phyloP scores from a whole-genome alignment of 2,797 vertebrate genomes.

The Oreortyx pictus region DNA sequence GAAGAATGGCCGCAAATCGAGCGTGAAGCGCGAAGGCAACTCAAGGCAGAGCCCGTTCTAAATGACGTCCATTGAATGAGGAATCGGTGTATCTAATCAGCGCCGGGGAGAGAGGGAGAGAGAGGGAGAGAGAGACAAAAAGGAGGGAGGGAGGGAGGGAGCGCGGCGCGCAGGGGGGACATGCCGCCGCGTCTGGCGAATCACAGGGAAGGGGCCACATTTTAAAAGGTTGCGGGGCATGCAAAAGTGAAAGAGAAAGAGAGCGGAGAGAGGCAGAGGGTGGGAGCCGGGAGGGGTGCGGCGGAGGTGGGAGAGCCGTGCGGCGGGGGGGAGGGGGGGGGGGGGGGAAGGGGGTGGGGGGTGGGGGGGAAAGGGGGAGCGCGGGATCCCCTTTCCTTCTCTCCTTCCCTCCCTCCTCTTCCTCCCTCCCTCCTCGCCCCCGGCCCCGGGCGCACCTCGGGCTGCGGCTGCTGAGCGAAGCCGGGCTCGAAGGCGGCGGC shows the following conservation, averaged over 20 bases:
- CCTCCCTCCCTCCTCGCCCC: background rate
- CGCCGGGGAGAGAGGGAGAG: slow-evolving; percentile 86
- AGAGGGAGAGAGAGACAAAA: slow-evolving; percentile 84
- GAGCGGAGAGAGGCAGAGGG: slow-evolving; percentile 78
- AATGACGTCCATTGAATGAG: slow-evolving; percentile 99
- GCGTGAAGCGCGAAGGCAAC: slow-evolving; percentile 97
- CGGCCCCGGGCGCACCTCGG: slow-evolving; percentile 71
- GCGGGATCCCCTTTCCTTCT: slow-evolving; percentile 73
- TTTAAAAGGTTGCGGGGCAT: slow-evolving; percentile 97
- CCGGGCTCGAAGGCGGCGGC: slow-evolving; percentile 32
- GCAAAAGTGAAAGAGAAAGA: slow-evolving; percentile 95
- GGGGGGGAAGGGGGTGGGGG: slow-evolving; percentile 9
- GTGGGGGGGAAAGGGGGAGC: slow-evolving; percentile 32
- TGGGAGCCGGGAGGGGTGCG: slow-evolving; percentile 31
- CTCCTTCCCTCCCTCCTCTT: slow-evolving; percentile 42
- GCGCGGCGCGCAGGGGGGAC: slow-evolving; percentile 77
- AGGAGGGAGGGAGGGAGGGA: slow-evolving; percentile 82
- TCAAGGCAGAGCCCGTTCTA: slow-evolving; percentile 97
- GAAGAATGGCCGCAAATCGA: slow-evolving; percentile 97
- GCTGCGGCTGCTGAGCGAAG: slow-evolving; percentile 13
- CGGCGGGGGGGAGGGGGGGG: slow-evolving; percentile 68
- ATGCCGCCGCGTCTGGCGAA: slow-evolving; percentile 94
- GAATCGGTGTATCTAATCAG: slow-evolving; percentile 99
- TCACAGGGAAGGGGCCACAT: slow-evolving; percentile 93
- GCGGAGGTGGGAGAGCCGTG: slow-evolving; percentile 80